Conservation (phyloP, 2,888 invertebrate species). For the Noctua comes region DNA sequence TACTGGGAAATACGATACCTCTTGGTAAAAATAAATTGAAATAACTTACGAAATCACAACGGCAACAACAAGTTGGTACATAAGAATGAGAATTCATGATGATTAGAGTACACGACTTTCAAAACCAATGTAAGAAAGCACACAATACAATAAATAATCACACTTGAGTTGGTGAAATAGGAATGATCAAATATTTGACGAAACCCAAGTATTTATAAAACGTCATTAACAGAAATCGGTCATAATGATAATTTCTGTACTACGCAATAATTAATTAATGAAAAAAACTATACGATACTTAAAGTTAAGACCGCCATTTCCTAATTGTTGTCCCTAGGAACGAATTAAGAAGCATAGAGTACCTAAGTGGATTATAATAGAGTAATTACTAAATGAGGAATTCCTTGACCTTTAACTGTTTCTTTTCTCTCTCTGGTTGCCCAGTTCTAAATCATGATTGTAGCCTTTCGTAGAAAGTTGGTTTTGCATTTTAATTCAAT, state of each 20-base stretch:
- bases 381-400: too few species aligned
- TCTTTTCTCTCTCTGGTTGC: too few species aligned
- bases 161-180: neutral
- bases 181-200: conserved; percentile 4
- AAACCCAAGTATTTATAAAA: conserved; percentile 31
- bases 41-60: conserved; percentile 62
- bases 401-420: too few species aligned
- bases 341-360: too few species aligned
- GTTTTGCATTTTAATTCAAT: too few species aligned
- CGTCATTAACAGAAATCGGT: conserved; percentile 19
- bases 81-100: conserved; percentile 30
- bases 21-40: neutral
- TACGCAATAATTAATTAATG: neutral
- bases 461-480: too few species aligned
- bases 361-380: too few species aligned
- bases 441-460: too few species aligned
- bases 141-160: too few species aligned
- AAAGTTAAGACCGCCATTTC: too few species aligned
- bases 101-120: neutral
- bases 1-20: neutral
- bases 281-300: too few species aligned
- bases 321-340: too few species aligned
- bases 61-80: conserved; percentile 24
- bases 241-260: conserved; percentile 18
- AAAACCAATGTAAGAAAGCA: neutral